Evolutionary conservation across 2,797 vertebrate genomes (phyloP).

Genomic region (Chelmon rostratus): DNA sequence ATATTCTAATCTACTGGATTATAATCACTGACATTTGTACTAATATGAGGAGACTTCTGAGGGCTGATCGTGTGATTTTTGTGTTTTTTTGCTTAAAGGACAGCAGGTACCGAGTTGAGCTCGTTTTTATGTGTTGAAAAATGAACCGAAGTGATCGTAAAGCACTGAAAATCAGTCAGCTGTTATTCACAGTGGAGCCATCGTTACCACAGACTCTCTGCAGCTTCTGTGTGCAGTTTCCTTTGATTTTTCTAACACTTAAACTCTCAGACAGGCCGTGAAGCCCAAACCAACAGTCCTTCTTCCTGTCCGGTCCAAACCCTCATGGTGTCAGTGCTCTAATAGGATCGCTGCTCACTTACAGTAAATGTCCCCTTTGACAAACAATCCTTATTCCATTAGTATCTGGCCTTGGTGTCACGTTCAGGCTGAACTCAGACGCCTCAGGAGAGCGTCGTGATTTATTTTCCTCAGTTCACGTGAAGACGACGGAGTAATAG

Average conservation of each 20-base stretch:
- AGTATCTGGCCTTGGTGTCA: background rate
- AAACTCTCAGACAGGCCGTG: background rate
- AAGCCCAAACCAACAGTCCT: background rate
- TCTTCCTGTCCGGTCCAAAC: slow-evolving; percentile 1
- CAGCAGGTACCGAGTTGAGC: no score
- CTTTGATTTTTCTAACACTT: no score
- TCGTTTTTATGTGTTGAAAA: background rate
- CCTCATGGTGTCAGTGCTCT: slow-evolving; percentile 9
- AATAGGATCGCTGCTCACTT: slow-evolving; percentile 21
- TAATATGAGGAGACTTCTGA: background rate
- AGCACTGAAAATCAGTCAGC: background rate
- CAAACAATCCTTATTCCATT: slow-evolving; percentile 1
- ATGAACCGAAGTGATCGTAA: background rate
- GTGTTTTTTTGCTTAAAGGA: background rate
- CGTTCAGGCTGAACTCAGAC: background rate
- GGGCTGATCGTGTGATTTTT: background rate
- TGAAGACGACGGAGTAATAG: background rate
- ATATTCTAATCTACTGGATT: no score
- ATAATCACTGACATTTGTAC: no score
- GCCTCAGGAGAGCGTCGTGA: background rate
- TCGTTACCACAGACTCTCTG: no score
- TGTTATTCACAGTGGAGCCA: background rate
- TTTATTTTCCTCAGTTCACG: slow-evolving; percentile 18
- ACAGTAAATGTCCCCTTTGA: background rate
- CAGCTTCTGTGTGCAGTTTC: no score